Conservation (phyloP, 92 coral and sea anemone genomes). For the Palythoa grandis region DNA sequence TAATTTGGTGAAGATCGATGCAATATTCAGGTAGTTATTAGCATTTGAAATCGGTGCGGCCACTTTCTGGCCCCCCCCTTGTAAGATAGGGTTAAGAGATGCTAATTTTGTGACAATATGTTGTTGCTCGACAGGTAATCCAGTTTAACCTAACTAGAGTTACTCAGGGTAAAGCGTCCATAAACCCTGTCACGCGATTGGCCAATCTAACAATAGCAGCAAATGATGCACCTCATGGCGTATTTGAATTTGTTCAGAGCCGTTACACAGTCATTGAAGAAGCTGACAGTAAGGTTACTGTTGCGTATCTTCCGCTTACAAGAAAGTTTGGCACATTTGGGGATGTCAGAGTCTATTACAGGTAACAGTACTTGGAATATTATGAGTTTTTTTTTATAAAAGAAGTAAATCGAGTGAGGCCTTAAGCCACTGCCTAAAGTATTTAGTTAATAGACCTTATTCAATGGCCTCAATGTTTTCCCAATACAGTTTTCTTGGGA, state of each 20-base stretch:
- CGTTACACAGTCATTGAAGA: conserved; percentile 80
- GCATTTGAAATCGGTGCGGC: no score
- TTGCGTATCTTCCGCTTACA: conserved; percentile 62
- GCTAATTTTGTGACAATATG: conserved; percentile 59
- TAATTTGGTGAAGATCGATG: no score
- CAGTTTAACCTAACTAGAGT: conserved; percentile 70
- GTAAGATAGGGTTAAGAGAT: no score
- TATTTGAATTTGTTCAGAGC: conserved; percentile 72
- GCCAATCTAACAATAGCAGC: conserved; percentile 80
- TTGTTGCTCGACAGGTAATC: conserved; percentile 59
- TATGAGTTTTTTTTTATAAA: no score
- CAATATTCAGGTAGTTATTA: no score
- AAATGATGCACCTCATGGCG: conserved; percentile 94
- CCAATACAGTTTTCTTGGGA: no score
- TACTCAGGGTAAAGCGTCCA: conserved; percentile 74
- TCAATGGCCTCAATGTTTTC: no score
- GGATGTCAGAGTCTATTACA: conserved; percentile 78
- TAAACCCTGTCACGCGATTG: conserved; percentile 67
- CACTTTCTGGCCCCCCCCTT: no score
- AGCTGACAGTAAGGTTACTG: conserved; percentile 36
- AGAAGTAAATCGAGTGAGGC: no score
- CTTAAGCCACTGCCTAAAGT: no score
- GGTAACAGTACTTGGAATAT: conserved; percentile 45
- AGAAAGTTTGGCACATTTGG: conserved; percentile 85
- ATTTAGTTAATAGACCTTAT: no score